A percentile compares a stretch with the other conserved stretches of the same genome.
phyloP scores from a whole-genome alignment of 2,113 vertebrate genomes.

The Perca schrenkii region DNA sequence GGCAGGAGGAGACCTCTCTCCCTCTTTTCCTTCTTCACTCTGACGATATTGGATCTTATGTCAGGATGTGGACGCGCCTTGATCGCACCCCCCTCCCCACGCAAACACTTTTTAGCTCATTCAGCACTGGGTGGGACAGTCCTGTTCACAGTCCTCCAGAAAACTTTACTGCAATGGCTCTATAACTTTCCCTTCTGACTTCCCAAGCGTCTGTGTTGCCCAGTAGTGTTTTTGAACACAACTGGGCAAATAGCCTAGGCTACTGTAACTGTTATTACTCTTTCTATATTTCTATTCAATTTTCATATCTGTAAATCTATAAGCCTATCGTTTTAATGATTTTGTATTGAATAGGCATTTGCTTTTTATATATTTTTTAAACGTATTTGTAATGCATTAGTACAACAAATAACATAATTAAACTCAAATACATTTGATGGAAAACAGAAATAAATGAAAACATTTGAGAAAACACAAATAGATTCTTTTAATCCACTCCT shows the following conservation, averaged over 20 bases:
- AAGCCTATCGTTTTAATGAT: no score
- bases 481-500: not conserved
- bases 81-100: constrained; percentile 35
- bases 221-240: not conserved
- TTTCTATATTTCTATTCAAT: no score
- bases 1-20: constrained; percentile 18
- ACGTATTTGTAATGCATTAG: constrained; percentile 1
- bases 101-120: constrained; percentile 27
- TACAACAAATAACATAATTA: not conserved
- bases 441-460: not conserved
- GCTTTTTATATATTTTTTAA: not conserved
- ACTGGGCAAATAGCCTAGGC: no score
- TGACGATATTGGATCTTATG: constrained; percentile 71
- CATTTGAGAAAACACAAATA: not conserved
- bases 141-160: constrained; percentile 6
- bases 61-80: constrained; percentile 72
- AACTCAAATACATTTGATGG: no score
- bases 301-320: not conserved
- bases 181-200: not conserved
- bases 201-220: not conserved
- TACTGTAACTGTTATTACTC: no score
- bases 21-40: constrained; percentile 47
- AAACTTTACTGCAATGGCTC: not conserved
- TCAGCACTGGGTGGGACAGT: constrained; percentile 64
- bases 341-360: not conserved